These are phyloP conservation scores for Aleiodes alternator DNA, from an alignment of 2,888 invertebrate genomes.

Conservation along the genomic window DNA sequence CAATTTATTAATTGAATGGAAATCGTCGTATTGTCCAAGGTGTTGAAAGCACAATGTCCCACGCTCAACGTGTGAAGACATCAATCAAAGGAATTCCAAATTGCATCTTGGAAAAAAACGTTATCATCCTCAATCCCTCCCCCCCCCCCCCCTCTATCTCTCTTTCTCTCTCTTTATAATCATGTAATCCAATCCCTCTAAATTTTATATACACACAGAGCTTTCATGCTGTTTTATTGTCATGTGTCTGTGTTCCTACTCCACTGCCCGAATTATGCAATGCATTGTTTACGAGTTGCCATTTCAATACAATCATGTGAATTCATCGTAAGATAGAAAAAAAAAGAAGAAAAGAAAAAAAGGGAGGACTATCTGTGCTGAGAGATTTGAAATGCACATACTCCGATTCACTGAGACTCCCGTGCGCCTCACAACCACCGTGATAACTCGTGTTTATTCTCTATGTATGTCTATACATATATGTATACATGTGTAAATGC, in stretches of 20 bases:
- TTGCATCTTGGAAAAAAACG: slow-evolving; percentile 33
- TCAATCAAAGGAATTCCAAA: background rate
- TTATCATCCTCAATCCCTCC: too few species aligned
- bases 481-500: background rate
- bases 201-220: slow-evolving; percentile 1
- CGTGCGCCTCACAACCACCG: slow-evolving; percentile 37
- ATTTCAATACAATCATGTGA: slow-evolving; percentile 73
- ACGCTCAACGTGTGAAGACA: slow-evolving; percentile 31
- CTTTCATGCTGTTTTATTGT: slow-evolving; percentile 42
- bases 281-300: slow-evolving; percentile 70
- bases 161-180: slow-evolving; percentile 11
- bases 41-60: slow-evolving; percentile 50
- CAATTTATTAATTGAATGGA: background rate
- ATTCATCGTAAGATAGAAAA: slow-evolving; percentile 37
- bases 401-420: slow-evolving; percentile 49
- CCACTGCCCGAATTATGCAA: slow-evolving; percentile 65
- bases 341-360: background rate
- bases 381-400: slow-evolving; percentile 30
- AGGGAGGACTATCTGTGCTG: slow-evolving; percentile 11
- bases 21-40: slow-evolving; percentile 36
- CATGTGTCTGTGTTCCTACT: slow-evolving; percentile 56
- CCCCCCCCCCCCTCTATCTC: too few species aligned
- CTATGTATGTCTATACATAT: background rate
- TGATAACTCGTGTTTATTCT: background rate
- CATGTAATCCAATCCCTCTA: slow-evolving; percentile 9